Conservation (phyloP, 2,797 vertebrate genomes). For the Hemitrygon akajei region DNA sequence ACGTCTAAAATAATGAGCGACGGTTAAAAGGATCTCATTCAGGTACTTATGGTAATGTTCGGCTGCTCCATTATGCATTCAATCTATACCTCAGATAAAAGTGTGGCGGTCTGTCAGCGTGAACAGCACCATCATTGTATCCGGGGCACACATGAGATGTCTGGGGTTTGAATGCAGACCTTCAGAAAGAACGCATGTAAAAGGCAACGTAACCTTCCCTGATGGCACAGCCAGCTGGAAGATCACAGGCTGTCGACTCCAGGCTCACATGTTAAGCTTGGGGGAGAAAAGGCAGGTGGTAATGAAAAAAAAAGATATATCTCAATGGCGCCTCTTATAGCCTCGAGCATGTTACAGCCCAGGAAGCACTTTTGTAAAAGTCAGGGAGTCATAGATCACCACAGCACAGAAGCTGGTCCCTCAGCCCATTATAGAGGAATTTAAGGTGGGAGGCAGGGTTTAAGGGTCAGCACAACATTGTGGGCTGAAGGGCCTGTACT, state of each 20-base stretch:
- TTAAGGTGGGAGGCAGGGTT: too few species aligned
- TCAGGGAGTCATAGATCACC: too few species aligned
- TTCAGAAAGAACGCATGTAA: background rate
- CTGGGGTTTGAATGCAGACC: background rate
- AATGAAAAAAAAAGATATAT: too few species aligned
- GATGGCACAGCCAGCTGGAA: background rate
- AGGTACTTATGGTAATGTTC: constrained; percentile 15
- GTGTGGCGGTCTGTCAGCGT: background rate
- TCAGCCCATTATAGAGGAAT: too few species aligned
- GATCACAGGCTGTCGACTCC: background rate
- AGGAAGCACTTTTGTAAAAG: too few species aligned
- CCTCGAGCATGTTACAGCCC: too few species aligned
- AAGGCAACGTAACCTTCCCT: background rate
- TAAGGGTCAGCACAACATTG: too few species aligned
- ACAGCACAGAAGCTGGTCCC: too few species aligned
- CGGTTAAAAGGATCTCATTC: constrained; percentile 19
- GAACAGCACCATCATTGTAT: background rate
- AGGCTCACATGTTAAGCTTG: background rate
- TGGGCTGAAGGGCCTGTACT: too few species aligned
- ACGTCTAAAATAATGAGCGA: background rate
- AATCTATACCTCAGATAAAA: background rate
- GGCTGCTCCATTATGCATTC: constrained; percentile 26
- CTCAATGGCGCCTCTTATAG: too few species aligned
- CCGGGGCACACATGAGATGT: background rate
- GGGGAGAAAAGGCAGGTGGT: background rate